phyloP scores from a whole-genome alignment of 2,113 vertebrate genomes.

The Diadophis punctatus region DNA sequence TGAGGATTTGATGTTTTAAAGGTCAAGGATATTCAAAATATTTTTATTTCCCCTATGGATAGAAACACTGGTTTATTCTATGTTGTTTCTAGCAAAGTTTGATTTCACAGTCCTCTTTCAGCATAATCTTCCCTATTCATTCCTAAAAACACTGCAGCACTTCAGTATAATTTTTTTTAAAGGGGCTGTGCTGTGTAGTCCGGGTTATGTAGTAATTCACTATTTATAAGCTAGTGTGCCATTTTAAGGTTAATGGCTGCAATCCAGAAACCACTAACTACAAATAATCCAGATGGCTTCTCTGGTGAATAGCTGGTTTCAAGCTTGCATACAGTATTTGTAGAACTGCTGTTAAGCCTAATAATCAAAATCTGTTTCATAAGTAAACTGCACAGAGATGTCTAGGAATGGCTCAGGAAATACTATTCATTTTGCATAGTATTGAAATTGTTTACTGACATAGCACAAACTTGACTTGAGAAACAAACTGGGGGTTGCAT shows the following conservation, averaged over 20 bases:
- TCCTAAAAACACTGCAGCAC: constrained; percentile 12
- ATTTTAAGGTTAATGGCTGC: neutral
- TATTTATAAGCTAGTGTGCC: neutral
- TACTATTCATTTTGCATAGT: neutral
- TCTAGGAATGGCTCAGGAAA: neutral
- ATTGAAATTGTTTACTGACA: neutral
- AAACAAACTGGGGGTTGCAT: neutral
- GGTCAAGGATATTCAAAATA: constrained; percentile 61
- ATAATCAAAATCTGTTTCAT: constrained; percentile 21
- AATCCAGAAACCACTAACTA: constrained; percentile 10
- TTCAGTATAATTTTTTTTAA: constrained; percentile 12
- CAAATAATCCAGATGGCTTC: constrained; percentile 3
- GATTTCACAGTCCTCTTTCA: constrained; percentile 15
- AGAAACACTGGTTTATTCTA: constrained; percentile 48
- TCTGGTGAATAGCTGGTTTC: constrained; percentile 5
- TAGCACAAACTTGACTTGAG: neutral
- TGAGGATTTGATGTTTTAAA: constrained; percentile 45
- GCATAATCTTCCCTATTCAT: constrained; percentile 24
- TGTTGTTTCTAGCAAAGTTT: constrained; percentile 55
- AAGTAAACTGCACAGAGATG: neutral
- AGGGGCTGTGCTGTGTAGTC: neutral
- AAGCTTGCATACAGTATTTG: constrained; percentile 13
- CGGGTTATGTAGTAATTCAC: neutral
- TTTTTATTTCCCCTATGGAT: constrained; percentile 60
- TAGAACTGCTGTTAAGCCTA: neutral